These are phyloP conservation scores for Seriola rivoliana DNA, from an alignment of 2,113 vertebrate species.

Conservation along the genomic window DNA sequence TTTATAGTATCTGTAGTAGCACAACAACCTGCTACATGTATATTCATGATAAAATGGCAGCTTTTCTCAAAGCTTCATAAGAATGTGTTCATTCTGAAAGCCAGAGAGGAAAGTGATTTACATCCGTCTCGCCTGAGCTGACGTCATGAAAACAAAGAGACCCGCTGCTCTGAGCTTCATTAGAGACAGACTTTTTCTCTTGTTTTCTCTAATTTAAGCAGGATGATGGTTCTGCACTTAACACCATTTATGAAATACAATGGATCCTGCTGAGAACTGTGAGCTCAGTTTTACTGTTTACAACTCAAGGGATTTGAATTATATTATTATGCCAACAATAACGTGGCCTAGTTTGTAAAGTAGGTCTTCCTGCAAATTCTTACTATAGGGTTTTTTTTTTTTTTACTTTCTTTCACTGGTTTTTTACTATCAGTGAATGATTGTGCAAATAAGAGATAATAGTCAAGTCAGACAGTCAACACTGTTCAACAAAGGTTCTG, in stretches of 20 bases:
- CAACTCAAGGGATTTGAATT: slow-evolving; percentile 61
- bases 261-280: slow-evolving; percentile 35
- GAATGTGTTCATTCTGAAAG: slow-evolving; percentile 3
- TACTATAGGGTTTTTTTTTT: not conserved
- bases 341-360: slow-evolving; percentile 60
- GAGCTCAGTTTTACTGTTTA: slow-evolving; percentile 38
- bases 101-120: not conserved
- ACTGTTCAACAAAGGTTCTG: no score
- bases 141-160: not conserved
- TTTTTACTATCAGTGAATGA: not conserved
- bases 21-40: no score
- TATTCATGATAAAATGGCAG: not conserved
- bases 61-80: not conserved
- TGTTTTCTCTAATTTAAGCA: slow-evolving; percentile 6
- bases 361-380: slow-evolving; percentile 52
- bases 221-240: slow-evolving; percentile 32
- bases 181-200: slow-evolving; percentile 43
- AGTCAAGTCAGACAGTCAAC: no score
- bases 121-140: slow-evolving; percentile 20
- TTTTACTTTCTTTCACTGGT: not conserved
- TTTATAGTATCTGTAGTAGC: slow-evolving; percentile 10
- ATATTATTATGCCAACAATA: slow-evolving; percentile 57
- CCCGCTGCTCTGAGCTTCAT: slow-evolving; percentile 7
- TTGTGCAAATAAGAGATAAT: not conserved
- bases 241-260: slow-evolving; percentile 55